phyloP scores from a whole-genome alignment of 2,888 invertebrate species.

The Conops quadrifasciatus region DNA sequence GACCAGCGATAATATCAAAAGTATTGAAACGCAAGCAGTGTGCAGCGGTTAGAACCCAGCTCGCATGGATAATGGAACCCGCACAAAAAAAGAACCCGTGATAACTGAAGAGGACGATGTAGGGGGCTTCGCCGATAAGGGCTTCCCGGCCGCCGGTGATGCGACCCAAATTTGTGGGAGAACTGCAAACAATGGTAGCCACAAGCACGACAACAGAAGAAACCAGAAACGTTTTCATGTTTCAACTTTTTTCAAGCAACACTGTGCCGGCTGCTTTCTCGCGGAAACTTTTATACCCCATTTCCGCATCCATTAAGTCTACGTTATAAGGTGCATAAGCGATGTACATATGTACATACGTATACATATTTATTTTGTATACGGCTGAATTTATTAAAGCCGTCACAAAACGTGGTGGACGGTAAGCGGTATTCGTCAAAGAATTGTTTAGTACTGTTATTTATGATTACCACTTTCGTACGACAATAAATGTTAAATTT shows the following conservation, averaged over 20 bases:
- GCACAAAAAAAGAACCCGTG: slow-evolving; percentile 54
- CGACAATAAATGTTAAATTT: too few relatives aligned
- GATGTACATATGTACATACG: too few relatives aligned
- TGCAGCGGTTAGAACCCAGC: slow-evolving; percentile 63
- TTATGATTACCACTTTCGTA: too few relatives aligned
- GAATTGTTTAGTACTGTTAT: too few relatives aligned
- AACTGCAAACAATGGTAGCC: background rate
- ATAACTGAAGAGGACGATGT: slow-evolving; percentile 39
- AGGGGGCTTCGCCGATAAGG: background rate
- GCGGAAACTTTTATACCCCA: background rate
- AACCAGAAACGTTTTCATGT: background rate
- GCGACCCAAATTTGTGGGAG: background rate
- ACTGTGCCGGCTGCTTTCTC: background rate
- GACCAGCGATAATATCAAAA: slow-evolving; percentile 61
- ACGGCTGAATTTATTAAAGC: too few relatives aligned
- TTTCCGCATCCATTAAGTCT: too few relatives aligned
- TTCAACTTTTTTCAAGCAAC: background rate
- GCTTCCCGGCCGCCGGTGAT: background rate
- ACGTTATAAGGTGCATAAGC: too few relatives aligned
- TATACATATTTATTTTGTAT: too few relatives aligned
- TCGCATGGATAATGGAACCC: slow-evolving; percentile 59
- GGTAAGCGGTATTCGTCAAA: too few relatives aligned
- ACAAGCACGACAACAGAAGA: background rate
- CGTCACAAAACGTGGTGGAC: too few relatives aligned
- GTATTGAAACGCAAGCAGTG: slow-evolving; percentile 52